Conservation (phyloP, 2,797 vertebrate genomes). For the Centroberyx gerrardi region DNA sequence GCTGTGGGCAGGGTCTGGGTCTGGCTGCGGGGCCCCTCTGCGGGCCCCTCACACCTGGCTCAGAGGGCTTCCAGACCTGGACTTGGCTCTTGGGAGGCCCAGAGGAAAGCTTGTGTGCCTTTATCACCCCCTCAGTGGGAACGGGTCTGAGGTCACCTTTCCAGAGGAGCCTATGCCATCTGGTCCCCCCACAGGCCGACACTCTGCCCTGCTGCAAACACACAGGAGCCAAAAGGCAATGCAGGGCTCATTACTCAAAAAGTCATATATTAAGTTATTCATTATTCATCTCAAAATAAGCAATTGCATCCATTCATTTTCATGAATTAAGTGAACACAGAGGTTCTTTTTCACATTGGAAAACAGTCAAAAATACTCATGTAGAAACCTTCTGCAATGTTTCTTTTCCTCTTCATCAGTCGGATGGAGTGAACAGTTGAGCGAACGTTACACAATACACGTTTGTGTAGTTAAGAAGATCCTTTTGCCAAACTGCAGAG, state of each 20-base stretch:
- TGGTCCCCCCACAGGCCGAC: constrained; percentile 53
- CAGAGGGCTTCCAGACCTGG: constrained; percentile 66
- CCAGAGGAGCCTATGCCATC: constrained; percentile 66
- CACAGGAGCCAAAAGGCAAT: constrained; percentile 35
- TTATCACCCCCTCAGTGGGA: constrained; percentile 73
- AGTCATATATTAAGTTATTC: background rate
- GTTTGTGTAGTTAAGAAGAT: constrained; percentile 14
- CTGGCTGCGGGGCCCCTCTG: constrained; percentile 44
- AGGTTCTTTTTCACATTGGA: constrained; percentile 1
- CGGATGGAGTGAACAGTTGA: constrained; percentile 27
- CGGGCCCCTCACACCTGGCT: constrained; percentile 80
- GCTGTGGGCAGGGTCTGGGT: constrained; percentile 64
- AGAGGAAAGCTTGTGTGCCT: constrained; percentile 61
- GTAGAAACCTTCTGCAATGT: constrained; percentile 12
- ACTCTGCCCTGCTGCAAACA: constrained; percentile 43
- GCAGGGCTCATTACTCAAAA: constrained; percentile 20
- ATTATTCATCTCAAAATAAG: constrained; percentile 13
- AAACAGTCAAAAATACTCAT: background rate
- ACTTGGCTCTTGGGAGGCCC: constrained; percentile 63
- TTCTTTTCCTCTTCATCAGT: constrained; percentile 5
- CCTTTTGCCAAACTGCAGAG: constrained; percentile 13
- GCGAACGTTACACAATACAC: constrained; percentile 2
- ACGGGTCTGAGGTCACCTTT: constrained; percentile 71
- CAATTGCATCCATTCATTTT: constrained; percentile 1
- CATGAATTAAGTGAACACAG: constrained; percentile 5